Percentiles rank a stretch among this genome's conserved stretches.
Conservation (phyloP, 2,888 invertebrate genomes). For the Apomyelois bistriatella region DNA sequence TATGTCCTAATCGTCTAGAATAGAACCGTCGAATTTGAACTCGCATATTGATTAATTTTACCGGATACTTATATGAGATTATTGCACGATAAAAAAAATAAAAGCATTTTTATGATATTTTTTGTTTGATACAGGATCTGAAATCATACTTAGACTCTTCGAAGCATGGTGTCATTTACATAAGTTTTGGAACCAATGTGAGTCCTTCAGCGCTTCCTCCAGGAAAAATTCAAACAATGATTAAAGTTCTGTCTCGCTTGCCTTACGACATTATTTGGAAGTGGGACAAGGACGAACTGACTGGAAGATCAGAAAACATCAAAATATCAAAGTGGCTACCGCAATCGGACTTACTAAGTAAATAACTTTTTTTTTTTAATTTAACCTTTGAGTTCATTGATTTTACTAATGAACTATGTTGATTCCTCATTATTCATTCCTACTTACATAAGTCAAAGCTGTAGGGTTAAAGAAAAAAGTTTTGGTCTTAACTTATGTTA, state of each 20-base stretch:
- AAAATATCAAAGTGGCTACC: slow-evolving; percentile 52
- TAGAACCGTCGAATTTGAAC: too few species aligned
- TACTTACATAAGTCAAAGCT: too few species aligned
- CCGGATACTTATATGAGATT: too few species aligned
- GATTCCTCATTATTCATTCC: too few species aligned
- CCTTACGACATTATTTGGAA: slow-evolving; percentile 54
- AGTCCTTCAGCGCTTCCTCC: slow-evolving; percentile 35
- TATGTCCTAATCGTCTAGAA: too few species aligned
- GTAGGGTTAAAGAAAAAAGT: too few species aligned
- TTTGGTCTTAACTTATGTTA: too few species aligned
- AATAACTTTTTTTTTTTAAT: slow-evolving; percentile 19
- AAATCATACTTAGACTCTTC: slow-evolving; percentile 43
- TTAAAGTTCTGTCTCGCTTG: slow-evolving; percentile 41
- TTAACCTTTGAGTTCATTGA: neutral
- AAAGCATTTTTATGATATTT: too few species aligned
- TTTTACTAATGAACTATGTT: neutral
- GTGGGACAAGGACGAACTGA: slow-evolving; percentile 44
- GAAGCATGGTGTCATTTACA: slow-evolving; percentile 43
- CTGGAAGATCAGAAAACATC: slow-evolving; percentile 40
- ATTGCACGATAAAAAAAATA: too few species aligned
- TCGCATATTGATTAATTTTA: too few species aligned
- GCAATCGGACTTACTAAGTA: slow-evolving; percentile 44
- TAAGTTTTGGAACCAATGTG: slow-evolving; percentile 53
- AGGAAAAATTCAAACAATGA: slow-evolving; percentile 35
- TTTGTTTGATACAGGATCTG: slow-evolving; percentile 37